Base-by-base conservation (phyloP, 2,113 vertebrate genomes). In the Ranitomeya imitator region DNA sequence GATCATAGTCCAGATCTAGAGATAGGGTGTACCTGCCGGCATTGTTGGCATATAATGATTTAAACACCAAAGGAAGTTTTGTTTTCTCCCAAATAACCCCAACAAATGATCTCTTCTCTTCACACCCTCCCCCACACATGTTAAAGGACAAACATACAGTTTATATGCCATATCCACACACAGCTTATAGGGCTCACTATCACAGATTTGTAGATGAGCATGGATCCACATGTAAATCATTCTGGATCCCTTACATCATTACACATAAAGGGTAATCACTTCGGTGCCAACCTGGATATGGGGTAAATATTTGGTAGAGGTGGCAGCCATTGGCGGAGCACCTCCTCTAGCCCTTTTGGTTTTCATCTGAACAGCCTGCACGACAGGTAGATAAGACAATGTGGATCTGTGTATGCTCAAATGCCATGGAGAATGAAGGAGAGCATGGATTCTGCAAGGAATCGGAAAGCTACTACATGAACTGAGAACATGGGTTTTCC, bases 231-330 rank as follows among this genome's bases (percentile, higher is more conserved):
- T 69, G 5, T 15, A 84, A 15, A 71, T 31, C 51, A 84, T 84
- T 31, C 61, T 11, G 15, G 51, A 61, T 82, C 45, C 16, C 5
- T 60, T 77, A 16, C 14, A 71, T 59, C 37, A 76, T 54, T 77
- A 65, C 19, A 79, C 74, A 54, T 8, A 21, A 55, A 21, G 6
- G 5, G 7, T 0, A 14, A 16, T 21, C n/a, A 19, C 31, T 74
- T 12, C 13, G 37, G 69, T 16, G 26, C 15, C 77, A 78, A 57
- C 16, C 16, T 61, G 31, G 19, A 1, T 11, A 26, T 57, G 61
- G 23, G 45, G 67, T 82, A 77, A 37, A 74, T 89, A 55, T 61
- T 73, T 37, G 23, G 52, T 85, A 63, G 65, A 54, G 16, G 71
- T 15, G 65, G 59, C 67, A 82, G 67, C 85, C 23, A 77, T 78